Conservation (phyloP, 2,888 invertebrate genomes). For the Tipula unca region DNA sequence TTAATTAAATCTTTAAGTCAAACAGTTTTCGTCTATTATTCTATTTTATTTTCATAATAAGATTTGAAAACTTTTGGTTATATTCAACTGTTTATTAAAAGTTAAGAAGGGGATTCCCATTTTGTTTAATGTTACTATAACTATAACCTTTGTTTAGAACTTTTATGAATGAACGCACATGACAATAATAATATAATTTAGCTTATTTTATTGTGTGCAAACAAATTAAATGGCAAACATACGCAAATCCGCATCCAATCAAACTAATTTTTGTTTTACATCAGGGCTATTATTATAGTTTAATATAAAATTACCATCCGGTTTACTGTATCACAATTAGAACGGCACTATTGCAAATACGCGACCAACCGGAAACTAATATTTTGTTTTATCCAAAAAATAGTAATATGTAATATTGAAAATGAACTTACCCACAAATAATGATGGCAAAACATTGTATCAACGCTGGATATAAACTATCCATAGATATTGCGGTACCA, state of each 20-base stretch:
- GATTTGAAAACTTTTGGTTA: too few relatives aligned
- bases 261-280: background rate
- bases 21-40: too few relatives aligned
- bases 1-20: too few relatives aligned
- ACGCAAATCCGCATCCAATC: background rate
- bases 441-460: constrained; percentile 89
- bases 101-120: too few relatives aligned
- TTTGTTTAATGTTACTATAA: too few relatives aligned
- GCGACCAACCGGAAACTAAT: background rate
- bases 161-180: background rate
- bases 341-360: background rate
- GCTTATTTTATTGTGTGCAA: background rate
- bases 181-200: background rate
- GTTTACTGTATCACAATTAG: background rate
- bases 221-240: background rate
- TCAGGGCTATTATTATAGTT: background rate
- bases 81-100: too few relatives aligned
- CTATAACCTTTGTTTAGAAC: too few relatives aligned
- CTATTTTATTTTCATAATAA: too few relatives aligned
- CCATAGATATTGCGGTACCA: constrained; percentile 44
- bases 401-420: background rate
- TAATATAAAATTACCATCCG: background rate
- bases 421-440: constrained; percentile 67
- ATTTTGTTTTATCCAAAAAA: background rate
- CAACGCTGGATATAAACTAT: constrained; percentile 83